Percentiles rank a stretch among this genome's conserved stretches.
Evolutionary conservation across 2,888 invertebrate genomes (phyloP).

Genomic region (Amiota communis): DNA sequence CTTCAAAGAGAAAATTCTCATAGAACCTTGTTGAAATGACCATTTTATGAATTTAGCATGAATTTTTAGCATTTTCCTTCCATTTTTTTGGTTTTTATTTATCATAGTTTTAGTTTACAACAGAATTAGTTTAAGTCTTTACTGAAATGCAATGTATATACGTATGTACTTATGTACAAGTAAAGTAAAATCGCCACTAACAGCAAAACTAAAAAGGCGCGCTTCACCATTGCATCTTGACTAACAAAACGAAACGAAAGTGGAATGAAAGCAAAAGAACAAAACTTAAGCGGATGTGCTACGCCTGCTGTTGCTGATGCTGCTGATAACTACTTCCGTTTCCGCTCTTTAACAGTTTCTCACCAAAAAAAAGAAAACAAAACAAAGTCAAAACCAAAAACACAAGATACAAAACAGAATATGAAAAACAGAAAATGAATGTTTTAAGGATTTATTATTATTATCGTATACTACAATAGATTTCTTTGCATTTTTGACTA

Average conservation of each 20-base stretch:
- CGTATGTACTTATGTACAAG: too few species aligned
- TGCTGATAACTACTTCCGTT: slow-evolving; percentile 22
- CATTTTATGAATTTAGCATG: slow-evolving; percentile 28
- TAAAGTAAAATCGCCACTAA: too few species aligned
- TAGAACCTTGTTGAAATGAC: slow-evolving; percentile 2
- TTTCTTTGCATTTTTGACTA: not conserved
- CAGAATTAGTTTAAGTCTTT: too few species aligned
- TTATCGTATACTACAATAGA: not conserved
- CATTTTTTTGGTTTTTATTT: slow-evolving; percentile 42
- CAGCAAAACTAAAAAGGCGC: too few species aligned
- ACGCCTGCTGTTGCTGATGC: not conserved
- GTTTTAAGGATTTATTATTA: slow-evolving; percentile 4
- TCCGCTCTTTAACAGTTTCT: slow-evolving; percentile 1
- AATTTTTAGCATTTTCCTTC: slow-evolving; percentile 50
- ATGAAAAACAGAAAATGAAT: not conserved
- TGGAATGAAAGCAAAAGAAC: not conserved
- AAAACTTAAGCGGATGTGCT: slow-evolving; percentile 18
- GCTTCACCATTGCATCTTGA: too few species aligned
- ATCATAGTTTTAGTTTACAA: slow-evolving; percentile 50
- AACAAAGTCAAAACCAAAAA: not conserved
- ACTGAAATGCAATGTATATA: too few species aligned
- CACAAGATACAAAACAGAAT: not conserved
- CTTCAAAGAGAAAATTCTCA: not conserved
- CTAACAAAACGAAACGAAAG: not conserved
- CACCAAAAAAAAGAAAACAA: not conserved